Percentiles rank a stretch among this genome's conserved stretches.
Evolutionary conservation across 1,140 invertebrate genomes (phyloP).

Genomic region (Bombus picipes): DNA sequence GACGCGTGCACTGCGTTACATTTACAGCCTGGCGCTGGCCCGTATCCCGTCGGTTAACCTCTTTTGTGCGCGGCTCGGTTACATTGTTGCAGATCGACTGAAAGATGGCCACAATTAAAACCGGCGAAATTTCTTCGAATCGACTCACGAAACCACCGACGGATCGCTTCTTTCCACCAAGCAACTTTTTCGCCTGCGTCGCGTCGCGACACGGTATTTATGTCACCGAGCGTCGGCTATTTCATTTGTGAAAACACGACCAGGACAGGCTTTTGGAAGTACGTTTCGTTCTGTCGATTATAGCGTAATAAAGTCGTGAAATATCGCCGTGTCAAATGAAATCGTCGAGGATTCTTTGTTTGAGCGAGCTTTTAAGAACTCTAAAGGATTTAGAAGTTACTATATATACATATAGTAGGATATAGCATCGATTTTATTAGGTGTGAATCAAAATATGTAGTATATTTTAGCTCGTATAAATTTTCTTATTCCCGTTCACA

Average conservation of each 20-base stretch:
- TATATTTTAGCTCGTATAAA: too few relatives aligned
- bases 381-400: not conserved
- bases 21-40: constrained; percentile 52
- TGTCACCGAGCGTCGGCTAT: constrained; percentile 37
- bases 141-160: constrained; percentile 38
- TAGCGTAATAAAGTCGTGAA: not conserved
- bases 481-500: too few relatives aligned
- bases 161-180: constrained; percentile 18
- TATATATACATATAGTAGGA: not conserved
- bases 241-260: not conserved
- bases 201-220: constrained; percentile 56
- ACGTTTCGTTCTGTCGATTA: not conserved
- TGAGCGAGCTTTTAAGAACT: not conserved
- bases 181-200: constrained; percentile 40
- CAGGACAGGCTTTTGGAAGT: not conserved
- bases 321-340: not conserved
- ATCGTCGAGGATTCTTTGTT: not conserved
- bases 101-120: constrained; percentile 72
- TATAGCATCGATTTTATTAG: not conserved
- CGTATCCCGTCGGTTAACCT: constrained; percentile 45
- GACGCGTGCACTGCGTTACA: constrained; percentile 67
- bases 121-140: constrained; percentile 65
- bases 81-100: constrained; percentile 69
- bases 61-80: constrained; percentile 44
- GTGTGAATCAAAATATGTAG: not conserved